These are phyloP conservation scores for Neodon shergylaensis DNA, from an alignment of 2,113 vertebrate genomes.

Conservation along the genomic window DNA sequence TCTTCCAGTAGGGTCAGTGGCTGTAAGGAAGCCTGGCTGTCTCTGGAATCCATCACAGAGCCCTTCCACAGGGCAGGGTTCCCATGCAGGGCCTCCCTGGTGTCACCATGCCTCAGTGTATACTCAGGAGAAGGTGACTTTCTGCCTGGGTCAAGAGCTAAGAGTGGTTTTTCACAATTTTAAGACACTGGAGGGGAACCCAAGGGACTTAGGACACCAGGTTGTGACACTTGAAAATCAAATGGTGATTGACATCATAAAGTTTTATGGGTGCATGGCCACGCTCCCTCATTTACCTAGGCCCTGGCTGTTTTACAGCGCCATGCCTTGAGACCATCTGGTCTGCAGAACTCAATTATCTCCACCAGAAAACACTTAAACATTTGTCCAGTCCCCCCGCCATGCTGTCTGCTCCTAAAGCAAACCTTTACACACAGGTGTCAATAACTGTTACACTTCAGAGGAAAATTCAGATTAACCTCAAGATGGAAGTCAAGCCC, in stretches of 20 bases:
- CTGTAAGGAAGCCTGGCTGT: neutral
- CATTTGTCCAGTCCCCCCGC: neutral
- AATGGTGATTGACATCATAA: neutral
- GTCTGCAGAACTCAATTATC: neutral
- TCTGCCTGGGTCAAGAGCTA: neutral
- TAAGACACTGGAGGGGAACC: neutral
- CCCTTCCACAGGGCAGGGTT: neutral
- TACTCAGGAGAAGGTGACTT: neutral
- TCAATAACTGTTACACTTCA: neutral
- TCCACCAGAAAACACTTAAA: neutral
- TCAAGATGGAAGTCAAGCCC: neutral
- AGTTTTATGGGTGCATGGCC: slow-evolving; percentile 6
- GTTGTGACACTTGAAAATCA: slow-evolving; percentile 12
- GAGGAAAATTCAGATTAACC: slow-evolving; percentile 6
- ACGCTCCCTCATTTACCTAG: neutral
- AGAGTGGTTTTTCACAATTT: slow-evolving; percentile 14
- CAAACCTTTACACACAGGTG: neutral
- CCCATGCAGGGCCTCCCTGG: too few relatives aligned
- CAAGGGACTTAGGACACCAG: neutral
- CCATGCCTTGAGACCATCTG: neutral
- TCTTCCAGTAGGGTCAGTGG: neutral
- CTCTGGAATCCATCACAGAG: neutral
- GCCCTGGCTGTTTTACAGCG: neutral
- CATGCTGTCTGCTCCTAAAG: neutral
- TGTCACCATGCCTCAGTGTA: neutral